phyloP scores from a whole-genome alignment of 2,113 vertebrate genomes.

The Pterophyllum scalare region DNA sequence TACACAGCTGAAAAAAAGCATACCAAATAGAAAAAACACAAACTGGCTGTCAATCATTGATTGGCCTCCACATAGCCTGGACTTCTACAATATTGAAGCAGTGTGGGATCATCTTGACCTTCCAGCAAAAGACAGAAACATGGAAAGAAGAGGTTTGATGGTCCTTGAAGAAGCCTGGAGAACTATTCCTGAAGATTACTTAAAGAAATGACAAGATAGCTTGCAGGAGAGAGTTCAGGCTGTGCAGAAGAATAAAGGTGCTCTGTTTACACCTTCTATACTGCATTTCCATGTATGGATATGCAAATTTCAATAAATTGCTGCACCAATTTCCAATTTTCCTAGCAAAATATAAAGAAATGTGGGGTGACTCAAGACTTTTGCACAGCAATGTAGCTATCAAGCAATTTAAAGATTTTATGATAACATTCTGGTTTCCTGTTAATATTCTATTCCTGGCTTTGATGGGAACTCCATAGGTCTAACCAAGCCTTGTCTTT shows the following conservation, averaged over 20 bases:
- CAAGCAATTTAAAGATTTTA: neutral
- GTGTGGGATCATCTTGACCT: neutral
- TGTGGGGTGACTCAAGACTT: neutral
- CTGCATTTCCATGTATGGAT: neutral
- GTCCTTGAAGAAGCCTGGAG: neutral
- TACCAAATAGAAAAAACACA: neutral
- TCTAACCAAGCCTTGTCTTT: constrained; percentile 3
- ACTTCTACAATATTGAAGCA: neutral
- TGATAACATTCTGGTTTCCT: neutral
- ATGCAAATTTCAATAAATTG: neutral
- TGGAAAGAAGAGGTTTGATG: neutral
- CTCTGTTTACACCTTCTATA: neutral
- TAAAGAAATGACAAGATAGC: neutral
- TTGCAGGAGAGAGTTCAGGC: neutral
- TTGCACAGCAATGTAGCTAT: neutral
- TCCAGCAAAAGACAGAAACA: neutral
- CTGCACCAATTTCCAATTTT: neutral
- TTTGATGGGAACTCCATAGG: constrained; percentile 13
- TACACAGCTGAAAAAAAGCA: neutral
- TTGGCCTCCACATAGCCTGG: neutral
- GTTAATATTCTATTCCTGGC: constrained; percentile 14
- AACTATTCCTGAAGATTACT: neutral
- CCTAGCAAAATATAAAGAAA: too few species aligned
- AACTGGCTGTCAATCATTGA: neutral
- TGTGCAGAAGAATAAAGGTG: neutral